Conservation (phyloP, 2,797 vertebrate species). For the Ptychadena robeensis region DNA sequence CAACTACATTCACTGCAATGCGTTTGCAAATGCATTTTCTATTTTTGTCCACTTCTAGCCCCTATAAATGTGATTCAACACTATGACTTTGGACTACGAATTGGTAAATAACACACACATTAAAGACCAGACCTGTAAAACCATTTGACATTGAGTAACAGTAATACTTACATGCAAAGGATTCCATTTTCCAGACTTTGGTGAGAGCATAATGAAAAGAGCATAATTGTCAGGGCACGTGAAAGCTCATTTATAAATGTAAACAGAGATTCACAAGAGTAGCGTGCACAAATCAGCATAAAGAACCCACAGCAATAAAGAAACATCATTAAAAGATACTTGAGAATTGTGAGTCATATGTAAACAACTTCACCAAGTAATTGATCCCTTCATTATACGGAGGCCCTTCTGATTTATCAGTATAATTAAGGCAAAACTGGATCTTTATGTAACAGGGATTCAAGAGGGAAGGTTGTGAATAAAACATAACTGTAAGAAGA, state of each 20-base stretch:
- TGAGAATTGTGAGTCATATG: conserved; percentile 18
- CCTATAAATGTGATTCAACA: no score
- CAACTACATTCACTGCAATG: no score
- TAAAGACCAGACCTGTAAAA: not conserved
- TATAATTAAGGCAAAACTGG: conserved; percentile 6
- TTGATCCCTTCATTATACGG: conserved; percentile 10
- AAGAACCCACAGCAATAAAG: not conserved
- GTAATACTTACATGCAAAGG: conserved; percentile 93
- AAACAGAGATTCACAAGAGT: conserved; percentile 47
- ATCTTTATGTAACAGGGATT: not conserved
- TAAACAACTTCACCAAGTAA: conserved; percentile 19
- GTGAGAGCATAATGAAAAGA: conserved; percentile 76
- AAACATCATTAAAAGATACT: conserved; percentile 3
- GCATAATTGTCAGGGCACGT: conserved; percentile 71
- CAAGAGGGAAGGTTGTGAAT: not conserved
- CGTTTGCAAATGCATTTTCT: no score
- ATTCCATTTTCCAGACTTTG: conserved; percentile 96
- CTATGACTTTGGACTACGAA: no score
- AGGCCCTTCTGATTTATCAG: not conserved
- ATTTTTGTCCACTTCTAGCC: no score
- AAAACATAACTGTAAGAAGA: not conserved
- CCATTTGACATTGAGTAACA: not conserved
- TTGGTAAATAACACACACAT: not conserved
- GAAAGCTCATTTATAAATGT: conserved; percentile 63
- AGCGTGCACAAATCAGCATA: conserved; percentile 17